Evolutionary conservation across 2,113 vertebrate species (phyloP).

Genomic region (Tapirus terrestris): DNA sequence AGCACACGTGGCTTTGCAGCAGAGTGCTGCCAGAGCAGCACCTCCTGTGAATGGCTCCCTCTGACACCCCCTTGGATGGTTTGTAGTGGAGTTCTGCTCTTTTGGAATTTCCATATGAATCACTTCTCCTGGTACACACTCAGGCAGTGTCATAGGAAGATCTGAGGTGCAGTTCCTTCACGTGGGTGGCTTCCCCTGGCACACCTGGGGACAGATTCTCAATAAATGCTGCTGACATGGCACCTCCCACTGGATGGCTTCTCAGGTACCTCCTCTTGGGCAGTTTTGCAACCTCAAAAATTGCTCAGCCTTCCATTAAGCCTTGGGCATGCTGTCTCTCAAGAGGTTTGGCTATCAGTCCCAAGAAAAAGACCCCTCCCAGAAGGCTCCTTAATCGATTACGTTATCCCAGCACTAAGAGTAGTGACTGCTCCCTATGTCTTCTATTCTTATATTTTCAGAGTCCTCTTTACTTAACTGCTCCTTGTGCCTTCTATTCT

Average conservation of each 20-base stretch:
- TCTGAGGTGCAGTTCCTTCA: neutral
- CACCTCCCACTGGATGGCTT: neutral
- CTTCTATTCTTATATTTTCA: neutral
- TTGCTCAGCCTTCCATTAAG: neutral
- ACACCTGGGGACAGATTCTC: neutral
- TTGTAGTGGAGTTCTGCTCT: neutral
- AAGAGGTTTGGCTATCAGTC: neutral
- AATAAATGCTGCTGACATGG: neutral
- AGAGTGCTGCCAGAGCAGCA: neutral
- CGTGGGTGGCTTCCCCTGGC: neutral
- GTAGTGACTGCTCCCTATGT: neutral
- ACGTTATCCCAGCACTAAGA: neutral
- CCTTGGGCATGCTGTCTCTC: neutral
- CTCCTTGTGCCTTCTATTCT: neutral
- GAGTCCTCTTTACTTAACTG: neutral
- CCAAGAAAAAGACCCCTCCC: neutral
- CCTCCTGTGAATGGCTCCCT: neutral
- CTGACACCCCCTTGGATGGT: neutral
- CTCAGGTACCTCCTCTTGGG: neutral
- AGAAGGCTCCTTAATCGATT: neutral
- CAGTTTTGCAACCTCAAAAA: neutral
- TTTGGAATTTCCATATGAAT: neutral
- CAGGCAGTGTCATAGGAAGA: neutral
- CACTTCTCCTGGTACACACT: neutral
- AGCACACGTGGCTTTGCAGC: neutral